Evolutionary conservation across 1,140 invertebrate species (phyloP).

Genomic region (Cepaea nemoralis): DNA sequence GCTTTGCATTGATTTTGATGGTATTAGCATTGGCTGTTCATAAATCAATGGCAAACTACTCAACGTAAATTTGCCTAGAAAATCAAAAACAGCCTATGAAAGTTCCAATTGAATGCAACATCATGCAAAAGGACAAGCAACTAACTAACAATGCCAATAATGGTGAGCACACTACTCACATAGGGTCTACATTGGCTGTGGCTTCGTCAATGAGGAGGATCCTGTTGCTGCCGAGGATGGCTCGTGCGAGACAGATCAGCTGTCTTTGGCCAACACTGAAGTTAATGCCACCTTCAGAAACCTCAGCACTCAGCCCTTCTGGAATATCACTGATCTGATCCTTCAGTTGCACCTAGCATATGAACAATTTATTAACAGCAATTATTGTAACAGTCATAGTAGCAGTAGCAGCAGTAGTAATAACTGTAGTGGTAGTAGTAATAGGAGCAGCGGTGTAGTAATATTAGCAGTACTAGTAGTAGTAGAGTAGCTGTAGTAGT

Average conservation of each 20-base stretch:
- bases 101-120: too few relatives aligned
- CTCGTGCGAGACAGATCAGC: constrained; percentile 71
- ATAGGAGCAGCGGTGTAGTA: too few relatives aligned
- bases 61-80: too few relatives aligned
- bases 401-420: too few relatives aligned
- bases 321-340: constrained; percentile 65
- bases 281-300: constrained; percentile 70
- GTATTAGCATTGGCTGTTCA: too few relatives aligned
- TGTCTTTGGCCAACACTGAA: constrained; percentile 72
- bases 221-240: constrained; percentile 68
- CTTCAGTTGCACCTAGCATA: constrained; percentile 60
- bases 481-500: too few relatives aligned
- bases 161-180: constrained; percentile 41
- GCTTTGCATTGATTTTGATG: too few relatives aligned
- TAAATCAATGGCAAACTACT: too few relatives aligned
- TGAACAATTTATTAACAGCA: neutral
- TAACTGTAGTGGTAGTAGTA: too few relatives aligned
- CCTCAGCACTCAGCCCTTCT: constrained; percentile 54
- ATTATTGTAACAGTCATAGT: too few relatives aligned
- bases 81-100: too few relatives aligned
- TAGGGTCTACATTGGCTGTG: constrained; percentile 88
- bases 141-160: neutral
- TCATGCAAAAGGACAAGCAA: constrained; percentile 45
- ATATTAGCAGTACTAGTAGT: too few relatives aligned
- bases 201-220: constrained; percentile 86